These are phyloP conservation scores for Eristalis tenax DNA, from an alignment of 2,888 invertebrate genomes.

Conservation along the genomic window DNA sequence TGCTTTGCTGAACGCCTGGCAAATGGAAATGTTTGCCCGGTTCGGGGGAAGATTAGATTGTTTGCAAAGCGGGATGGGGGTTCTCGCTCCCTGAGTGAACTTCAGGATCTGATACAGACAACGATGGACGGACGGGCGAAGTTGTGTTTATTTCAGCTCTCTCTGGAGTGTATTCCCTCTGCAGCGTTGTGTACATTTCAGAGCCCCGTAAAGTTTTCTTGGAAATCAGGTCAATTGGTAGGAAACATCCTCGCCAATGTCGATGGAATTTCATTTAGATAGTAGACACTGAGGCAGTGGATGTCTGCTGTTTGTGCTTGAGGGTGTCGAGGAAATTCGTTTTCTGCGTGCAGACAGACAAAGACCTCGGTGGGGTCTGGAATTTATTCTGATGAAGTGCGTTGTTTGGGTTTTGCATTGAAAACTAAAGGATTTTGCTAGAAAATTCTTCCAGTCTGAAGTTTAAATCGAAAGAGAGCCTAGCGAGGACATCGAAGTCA, in stretches of 20 bases:
- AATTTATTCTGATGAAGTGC: no score
- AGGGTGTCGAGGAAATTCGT: neutral
- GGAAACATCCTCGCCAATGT: neutral
- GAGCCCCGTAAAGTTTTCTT: neutral
- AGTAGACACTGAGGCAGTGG: neutral
- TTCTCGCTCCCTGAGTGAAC: neutral
- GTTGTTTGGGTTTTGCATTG: no score
- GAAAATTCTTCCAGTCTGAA: no score
- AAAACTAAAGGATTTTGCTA: no score
- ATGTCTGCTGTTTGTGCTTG: neutral
- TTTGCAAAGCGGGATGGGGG: neutral
- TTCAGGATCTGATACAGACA: neutral
- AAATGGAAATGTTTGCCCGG: conserved; percentile 3
- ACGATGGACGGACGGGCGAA: neutral
- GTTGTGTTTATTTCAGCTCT: neutral
- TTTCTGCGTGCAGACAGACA: no score
- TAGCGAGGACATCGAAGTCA: no score
- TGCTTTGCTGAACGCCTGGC: neutral
- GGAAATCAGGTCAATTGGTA: neutral
- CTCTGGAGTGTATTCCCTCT: neutral
- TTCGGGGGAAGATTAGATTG: neutral
- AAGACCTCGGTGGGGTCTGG: no score
- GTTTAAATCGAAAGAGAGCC: no score
- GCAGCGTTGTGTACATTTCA: neutral
- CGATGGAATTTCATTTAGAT: neutral